Conservation (phyloP, 2,113 vertebrate species). For the Oxygymnocypris stewartii region DNA sequence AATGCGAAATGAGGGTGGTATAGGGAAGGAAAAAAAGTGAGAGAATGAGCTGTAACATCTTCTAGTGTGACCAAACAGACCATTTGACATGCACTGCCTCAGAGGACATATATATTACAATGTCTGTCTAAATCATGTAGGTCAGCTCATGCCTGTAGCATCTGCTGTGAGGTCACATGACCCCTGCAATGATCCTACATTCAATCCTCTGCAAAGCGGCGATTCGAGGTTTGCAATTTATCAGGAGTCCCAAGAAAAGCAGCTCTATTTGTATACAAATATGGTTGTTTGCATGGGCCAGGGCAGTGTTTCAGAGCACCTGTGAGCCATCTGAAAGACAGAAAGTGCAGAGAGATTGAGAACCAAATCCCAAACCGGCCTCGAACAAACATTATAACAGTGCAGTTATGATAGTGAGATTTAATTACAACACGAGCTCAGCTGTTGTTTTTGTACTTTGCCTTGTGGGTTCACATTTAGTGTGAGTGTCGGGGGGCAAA, state of each 20-base stretch:
- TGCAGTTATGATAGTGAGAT: slow-evolving; percentile 24
- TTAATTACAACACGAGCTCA: slow-evolving; percentile 56
- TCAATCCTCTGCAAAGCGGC: not conserved
- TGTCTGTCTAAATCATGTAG: not conserved
- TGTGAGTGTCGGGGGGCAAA: slow-evolving; percentile 28
- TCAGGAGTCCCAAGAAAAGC: not conserved
- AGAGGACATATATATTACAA: not conserved
- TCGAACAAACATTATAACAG: slow-evolving; percentile 15
- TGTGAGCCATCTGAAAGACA: not conserved
- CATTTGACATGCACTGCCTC: not conserved
- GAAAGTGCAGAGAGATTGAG: slow-evolving; percentile 30
- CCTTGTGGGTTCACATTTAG: slow-evolving; percentile 26
- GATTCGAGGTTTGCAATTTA: not conserved
- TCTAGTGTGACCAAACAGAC: slow-evolving; percentile 1
- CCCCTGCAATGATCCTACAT: not conserved
- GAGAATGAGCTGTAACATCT: not conserved
- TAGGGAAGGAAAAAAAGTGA: slow-evolving; percentile 15
- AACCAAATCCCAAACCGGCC: not conserved
- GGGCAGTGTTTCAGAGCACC: not conserved
- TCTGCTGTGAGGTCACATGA: slow-evolving; percentile 19
- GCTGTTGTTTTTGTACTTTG: slow-evolving; percentile 33
- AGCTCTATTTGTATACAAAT: not conserved
- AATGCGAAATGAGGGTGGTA: not conserved
- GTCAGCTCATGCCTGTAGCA: not conserved
- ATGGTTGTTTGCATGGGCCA: not conserved